Conservation (phyloP, 2,113 vertebrate genomes). For the Phylloscopus trochiloides region DNA sequence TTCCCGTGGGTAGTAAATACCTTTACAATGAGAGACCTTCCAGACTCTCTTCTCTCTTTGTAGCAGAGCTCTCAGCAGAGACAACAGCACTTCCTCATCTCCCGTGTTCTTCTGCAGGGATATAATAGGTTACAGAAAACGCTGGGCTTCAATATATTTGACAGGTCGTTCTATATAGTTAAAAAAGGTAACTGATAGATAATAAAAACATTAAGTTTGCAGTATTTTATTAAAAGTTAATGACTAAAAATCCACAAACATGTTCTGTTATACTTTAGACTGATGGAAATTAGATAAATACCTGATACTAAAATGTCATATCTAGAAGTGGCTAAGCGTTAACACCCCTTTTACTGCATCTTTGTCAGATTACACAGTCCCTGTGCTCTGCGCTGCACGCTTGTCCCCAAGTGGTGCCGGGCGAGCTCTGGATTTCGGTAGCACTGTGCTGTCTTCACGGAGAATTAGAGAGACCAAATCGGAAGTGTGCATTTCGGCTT, state of each 20-base stretch:
- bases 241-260: neutral
- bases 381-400: accelerated
- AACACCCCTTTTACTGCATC: accelerated
- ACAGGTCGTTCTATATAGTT: neutral
- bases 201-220: neutral
- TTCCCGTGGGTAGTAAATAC: neutral
- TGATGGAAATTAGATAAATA: neutral
- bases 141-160: neutral
- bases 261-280: neutral
- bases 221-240: neutral
- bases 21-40: neutral
- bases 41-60: neutral
- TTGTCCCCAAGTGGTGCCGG: neutral
- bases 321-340: neutral
- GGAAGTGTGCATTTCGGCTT: neutral
- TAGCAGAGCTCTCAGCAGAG: neutral
- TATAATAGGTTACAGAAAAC: neutral
- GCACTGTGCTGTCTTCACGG: neutral
- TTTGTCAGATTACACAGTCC: accelerated
- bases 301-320: neutral
- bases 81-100: neutral
- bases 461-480: neutral
- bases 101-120: neutral
- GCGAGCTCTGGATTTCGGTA: neutral
- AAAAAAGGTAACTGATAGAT: neutral